Conservation (phyloP, 2,888 invertebrate species). For the Palloptera scutellata region DNA sequence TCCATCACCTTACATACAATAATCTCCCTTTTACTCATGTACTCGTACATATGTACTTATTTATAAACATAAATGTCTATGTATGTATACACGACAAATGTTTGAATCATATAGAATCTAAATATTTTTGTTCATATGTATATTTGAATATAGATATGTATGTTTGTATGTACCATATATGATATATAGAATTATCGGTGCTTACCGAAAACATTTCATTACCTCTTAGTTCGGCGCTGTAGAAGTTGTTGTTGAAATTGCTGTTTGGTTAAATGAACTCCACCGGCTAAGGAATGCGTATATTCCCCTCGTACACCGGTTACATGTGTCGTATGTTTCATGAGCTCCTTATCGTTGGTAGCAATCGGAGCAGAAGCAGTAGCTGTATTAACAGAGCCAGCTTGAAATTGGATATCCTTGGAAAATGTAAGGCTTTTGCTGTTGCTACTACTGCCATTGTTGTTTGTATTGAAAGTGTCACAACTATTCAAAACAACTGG, state of each 20-base stretch:
- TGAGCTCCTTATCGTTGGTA: constrained; percentile 14
- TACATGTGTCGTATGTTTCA: constrained; percentile 3
- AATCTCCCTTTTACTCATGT: too few relatives aligned
- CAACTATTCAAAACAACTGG: constrained; percentile 63
- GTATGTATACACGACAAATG: too few relatives aligned
- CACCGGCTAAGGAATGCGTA: constrained; percentile 41
- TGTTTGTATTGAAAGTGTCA: constrained; percentile 28
- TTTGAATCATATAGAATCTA: too few relatives aligned
- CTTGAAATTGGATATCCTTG: constrained; percentile 8
- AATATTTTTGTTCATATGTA: too few relatives aligned
- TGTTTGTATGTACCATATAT: too few relatives aligned
- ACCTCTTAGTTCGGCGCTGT: constrained; percentile 54
- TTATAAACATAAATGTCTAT: too few relatives aligned
- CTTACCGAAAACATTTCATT: constrained; percentile 37
- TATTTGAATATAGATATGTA: too few relatives aligned
- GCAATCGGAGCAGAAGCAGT: constrained; percentile 30
- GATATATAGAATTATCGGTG: background rate
- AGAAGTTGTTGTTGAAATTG: constrained; percentile 56
- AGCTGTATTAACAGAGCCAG: constrained; percentile 4
- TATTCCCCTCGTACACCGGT: background rate
- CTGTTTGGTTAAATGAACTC: constrained; percentile 52
- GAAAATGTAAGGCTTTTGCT: background rate
- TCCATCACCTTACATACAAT: too few relatives aligned
- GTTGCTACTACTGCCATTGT: background rate
- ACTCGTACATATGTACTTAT: too few relatives aligned